Base-by-base conservation (phyloP, 2,888 invertebrate genomes). In the Tinea trinotella region DNA sequence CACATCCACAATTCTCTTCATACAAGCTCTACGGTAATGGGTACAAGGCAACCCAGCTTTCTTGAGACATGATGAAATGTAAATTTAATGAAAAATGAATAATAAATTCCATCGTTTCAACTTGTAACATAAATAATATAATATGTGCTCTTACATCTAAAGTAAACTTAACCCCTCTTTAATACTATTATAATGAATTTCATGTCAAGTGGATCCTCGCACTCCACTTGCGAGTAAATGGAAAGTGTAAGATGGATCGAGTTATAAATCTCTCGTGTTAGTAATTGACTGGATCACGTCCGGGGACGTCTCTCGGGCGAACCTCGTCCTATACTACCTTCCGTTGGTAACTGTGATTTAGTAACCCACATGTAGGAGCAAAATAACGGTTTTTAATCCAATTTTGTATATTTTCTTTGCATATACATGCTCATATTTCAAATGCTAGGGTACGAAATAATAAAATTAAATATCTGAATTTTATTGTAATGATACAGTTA, bases 171-270 rank as follows among this genome's bases (percentile, higher is more conserved):
- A 15, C 40, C 40, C 17, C 13, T 13, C 36, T 36, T 12, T 36
- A 36, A 36, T 36, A 40, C 40, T 17, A 6, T 13, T 46, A 19
- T 46, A 46, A 46, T 46, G 46, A 46, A 18, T 46, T 46, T 46
- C 19, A 46, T 46, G 19, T 40, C 19, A 46, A 17, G 46, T 15
- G 17, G 15, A 40, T 40, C 12, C 40, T 40, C 13, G 40, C 46
- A 46, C 46, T 46, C 46, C 18, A 46, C 19, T 46, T 46, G 10
- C 34, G 52, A 34, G 35, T 34, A 34, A 50, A 18, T 52, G 52
- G 52, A 61, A 65, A 70, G 62, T 64, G 68, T 69, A 77, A 82
- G 81, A 83, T 73, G 71, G 72, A 83, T 81, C 68, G 78, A 70
- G 70, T 62, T 74, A 82, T 82, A 83, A 82, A 50, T 50, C 50